Evolutionary conservation across 2,888 invertebrate species (phyloP).

Genomic region (Stomorhina lunata): DNA sequence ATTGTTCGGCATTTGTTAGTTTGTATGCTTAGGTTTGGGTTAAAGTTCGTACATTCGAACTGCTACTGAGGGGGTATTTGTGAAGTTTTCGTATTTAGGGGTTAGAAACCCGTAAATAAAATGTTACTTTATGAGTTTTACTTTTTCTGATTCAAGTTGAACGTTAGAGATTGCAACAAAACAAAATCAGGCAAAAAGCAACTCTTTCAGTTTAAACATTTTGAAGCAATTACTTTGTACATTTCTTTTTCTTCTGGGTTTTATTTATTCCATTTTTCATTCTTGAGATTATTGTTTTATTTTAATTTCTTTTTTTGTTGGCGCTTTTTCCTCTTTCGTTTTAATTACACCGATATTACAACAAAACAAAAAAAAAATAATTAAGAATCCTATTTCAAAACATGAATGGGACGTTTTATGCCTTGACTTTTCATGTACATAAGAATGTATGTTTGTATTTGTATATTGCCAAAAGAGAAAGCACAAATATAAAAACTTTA

Average conservation of each 20-base stretch:
- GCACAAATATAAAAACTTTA: too few species aligned
- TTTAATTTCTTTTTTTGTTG: neutral
- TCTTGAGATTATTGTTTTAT: conserved; percentile 8
- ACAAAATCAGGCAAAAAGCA: neutral
- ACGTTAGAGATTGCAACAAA: conserved; percentile 39
- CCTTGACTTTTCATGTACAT: conserved; percentile 31
- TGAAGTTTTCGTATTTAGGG: conserved; percentile 38
- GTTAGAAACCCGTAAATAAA: conserved; percentile 33
- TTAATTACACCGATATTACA: conserved; percentile 48
- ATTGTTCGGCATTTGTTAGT: neutral
- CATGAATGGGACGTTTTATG: neutral
- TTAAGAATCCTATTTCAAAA: conserved; percentile 25
- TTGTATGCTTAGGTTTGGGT: neutral
- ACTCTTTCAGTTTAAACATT: conserved; percentile 32
- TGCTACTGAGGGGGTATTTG: too few species aligned
- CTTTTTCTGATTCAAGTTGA: conserved; percentile 41
- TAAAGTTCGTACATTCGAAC: too few species aligned
- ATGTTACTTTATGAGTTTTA: conserved; percentile 51
- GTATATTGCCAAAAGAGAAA: too few species aligned
- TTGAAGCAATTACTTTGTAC: conserved; percentile 36
- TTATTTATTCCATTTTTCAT: conserved; percentile 21
- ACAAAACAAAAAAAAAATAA: conserved; percentile 47
- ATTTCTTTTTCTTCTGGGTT: too few species aligned
- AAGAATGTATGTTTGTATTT: too few species aligned
- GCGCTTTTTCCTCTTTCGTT: neutral